Conservation (phyloP, 1,140 invertebrate species). For the Caenorhabditis latens region DNA sequence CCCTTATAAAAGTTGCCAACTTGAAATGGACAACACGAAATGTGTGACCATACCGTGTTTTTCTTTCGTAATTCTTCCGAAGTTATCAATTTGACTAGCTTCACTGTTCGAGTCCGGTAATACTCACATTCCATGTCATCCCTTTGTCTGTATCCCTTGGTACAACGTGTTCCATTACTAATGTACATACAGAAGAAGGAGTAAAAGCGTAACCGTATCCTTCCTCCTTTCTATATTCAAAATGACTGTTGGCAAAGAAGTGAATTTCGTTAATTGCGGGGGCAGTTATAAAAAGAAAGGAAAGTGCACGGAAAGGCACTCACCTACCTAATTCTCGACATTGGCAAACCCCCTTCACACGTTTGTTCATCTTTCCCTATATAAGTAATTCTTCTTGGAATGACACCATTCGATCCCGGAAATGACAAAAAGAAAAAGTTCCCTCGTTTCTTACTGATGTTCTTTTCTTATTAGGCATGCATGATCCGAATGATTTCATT, state of each 20-base stretch:
- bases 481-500: conserved; percentile 11
- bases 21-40: neutral
- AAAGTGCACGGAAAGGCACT: neutral
- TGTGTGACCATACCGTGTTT: no score
- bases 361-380: neutral
- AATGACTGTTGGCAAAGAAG: neutral
- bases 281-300: conserved; percentile 14
- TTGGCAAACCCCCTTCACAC: neutral
- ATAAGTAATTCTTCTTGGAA: neutral
- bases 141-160: neutral
- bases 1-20: conserved; percentile 12
- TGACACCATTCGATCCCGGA: neutral
- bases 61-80: no score
- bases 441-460: no score
- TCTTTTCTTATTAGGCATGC: neutral
- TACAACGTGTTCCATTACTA: conserved; percentile 47
- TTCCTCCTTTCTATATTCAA: neutral
- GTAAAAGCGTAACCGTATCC: conserved; percentile 46
- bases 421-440: neutral
- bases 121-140: neutral
- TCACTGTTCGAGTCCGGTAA: no score
- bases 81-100: no score
- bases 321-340: conserved; percentile 11
- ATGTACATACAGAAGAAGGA: conserved; percentile 9
- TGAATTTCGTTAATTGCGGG: conserved; percentile 53